Percentiles rank a stretch among this genome's conserved stretches.
Evolutionary conservation across 2,888 invertebrate species (phyloP).

Genomic region (Cancer borealis): DNA sequence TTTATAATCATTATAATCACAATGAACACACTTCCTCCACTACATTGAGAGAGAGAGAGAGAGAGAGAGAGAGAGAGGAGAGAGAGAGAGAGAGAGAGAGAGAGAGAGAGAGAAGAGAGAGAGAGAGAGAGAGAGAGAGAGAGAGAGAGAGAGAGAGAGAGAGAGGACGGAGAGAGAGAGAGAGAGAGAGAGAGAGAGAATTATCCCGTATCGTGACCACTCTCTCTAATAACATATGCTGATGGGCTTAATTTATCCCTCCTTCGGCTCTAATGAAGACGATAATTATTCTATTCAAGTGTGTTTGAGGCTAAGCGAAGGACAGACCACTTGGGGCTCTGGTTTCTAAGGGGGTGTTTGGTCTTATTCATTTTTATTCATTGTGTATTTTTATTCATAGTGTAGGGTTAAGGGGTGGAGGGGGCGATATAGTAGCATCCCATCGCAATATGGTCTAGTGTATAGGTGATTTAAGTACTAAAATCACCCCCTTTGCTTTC

Average conservation of each 20-base stretch:
- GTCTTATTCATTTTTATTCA: neutral
- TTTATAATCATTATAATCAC: neutral
- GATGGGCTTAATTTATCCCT: neutral
- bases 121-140: constrained; percentile 1
- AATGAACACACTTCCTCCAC: too few relatives aligned
- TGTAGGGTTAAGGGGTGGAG: too few relatives aligned
- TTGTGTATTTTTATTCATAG: too few relatives aligned
- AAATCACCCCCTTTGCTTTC: too few relatives aligned
- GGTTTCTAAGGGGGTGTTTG: neutral
- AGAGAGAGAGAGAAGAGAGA: neutral
- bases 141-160: constrained; percentile 20
- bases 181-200: neutral
- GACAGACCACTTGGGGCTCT: neutral
- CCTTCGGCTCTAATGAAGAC: neutral
- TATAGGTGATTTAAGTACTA: too few relatives aligned
- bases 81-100: too few relatives aligned
- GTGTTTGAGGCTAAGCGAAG: neutral
- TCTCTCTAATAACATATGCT: neutral
- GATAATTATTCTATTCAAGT: neutral
- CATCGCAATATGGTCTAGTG: too few relatives aligned
- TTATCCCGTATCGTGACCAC: neutral
- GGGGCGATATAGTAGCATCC: too few relatives aligned
- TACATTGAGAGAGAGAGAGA: too few relatives aligned
- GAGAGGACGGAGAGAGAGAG: constrained; percentile 20
- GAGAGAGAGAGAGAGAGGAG: too few relatives aligned